These are phyloP conservation scores for Suncus etruscus DNA, from an alignment of 2,113 vertebrate genomes.

Conservation along the genomic window DNA sequence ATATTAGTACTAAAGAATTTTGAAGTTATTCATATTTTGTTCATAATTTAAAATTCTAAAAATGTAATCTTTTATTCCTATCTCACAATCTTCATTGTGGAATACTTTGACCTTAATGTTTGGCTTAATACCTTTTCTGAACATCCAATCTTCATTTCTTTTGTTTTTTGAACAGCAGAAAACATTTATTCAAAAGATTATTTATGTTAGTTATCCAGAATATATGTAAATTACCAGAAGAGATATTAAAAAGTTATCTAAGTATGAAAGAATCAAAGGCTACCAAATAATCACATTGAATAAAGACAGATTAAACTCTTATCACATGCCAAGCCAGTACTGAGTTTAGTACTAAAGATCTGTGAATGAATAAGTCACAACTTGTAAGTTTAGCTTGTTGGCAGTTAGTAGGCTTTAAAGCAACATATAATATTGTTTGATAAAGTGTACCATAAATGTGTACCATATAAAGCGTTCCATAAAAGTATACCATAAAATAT, in stretches of 20 bases:
- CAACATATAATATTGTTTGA: neutral
- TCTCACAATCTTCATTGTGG: neutral
- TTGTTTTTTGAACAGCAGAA: slow-evolving; percentile 17
- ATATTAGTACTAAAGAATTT: neutral
- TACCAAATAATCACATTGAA: neutral
- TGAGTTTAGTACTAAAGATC: neutral
- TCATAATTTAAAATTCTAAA: neutral
- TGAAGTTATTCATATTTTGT: neutral
- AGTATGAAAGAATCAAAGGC: neutral
- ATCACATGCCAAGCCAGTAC: neutral
- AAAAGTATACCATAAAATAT: neutral
- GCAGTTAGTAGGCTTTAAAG: neutral
- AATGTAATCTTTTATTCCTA: neutral
- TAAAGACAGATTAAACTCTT: slow-evolving; percentile 31
- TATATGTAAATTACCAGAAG: slow-evolving; percentile 17
- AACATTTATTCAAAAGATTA: neutral
- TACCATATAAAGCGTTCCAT: neutral
- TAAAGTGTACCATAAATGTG: neutral
- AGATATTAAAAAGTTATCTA: slow-evolving; percentile 12
- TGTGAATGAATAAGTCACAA: neutral
- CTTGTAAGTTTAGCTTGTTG: neutral
- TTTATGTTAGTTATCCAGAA: neutral
- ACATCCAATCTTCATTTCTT: neutral
- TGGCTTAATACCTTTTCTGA: neutral
- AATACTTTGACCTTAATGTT: neutral